A percentile compares a stretch with the other conserved stretches of the same genome.
Evolutionary conservation across 1,140 invertebrate species (phyloP).

Genomic region (Papilio helenus): DNA sequence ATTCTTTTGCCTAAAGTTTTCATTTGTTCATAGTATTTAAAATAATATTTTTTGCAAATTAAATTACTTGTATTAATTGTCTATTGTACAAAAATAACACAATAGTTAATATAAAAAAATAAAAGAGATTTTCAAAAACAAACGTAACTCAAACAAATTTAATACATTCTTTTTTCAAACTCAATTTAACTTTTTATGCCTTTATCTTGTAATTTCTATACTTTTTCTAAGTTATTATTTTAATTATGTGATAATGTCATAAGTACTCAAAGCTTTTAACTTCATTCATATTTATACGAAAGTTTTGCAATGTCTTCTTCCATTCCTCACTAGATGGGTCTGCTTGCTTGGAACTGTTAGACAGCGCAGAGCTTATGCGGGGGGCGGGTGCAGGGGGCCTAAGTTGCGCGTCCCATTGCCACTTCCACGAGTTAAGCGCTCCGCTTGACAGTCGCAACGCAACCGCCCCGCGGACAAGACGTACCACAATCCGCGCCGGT

Average conservation of each 20-base stretch:
- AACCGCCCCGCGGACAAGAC: conserved; percentile 66
- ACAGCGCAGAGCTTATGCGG: conserved; percentile 61
- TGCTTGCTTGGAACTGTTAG: conserved; percentile 47
- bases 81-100: neutral
- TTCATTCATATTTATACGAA: neutral
- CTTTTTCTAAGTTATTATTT: neutral
- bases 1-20: conserved; percentile 26
- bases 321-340: conserved; percentile 71
- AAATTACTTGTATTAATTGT: neutral
- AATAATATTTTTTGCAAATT: neutral
- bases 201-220: neutral
- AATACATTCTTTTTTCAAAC: neutral
- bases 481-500: conserved; percentile 56
- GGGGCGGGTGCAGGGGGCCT: conserved; percentile 55
- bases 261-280: neutral
- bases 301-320: conserved; percentile 43
- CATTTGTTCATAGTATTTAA: neutral
- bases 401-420: conserved; percentile 69
- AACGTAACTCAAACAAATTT: neutral
- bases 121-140: neutral
- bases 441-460: conserved; percentile 75
- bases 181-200: neutral
- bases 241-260: neutral
- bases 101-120: neutral
- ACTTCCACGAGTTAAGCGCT: conserved; percentile 71